Conservation (phyloP, 2,113 vertebrate species). For the Halichoeres trimaculatus region DNA sequence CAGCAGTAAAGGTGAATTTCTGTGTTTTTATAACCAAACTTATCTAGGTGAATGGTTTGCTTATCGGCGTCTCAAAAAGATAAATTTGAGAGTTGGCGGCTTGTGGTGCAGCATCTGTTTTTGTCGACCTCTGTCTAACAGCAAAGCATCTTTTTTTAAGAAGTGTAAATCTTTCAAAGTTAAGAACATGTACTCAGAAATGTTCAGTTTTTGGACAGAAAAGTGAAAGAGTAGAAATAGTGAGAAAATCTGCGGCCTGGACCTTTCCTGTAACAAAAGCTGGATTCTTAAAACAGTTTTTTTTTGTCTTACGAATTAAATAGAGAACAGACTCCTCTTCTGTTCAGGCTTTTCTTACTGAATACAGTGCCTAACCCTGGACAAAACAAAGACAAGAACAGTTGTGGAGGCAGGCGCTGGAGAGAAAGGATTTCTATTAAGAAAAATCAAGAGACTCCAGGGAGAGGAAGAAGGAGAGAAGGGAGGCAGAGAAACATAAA, state of each 20-base stretch:
- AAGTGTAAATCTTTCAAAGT: not conserved
- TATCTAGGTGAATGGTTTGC: too few species aligned
- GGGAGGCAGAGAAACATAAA: constrained; percentile 54
- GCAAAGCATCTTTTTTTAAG: not conserved
- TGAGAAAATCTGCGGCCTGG: not conserved
- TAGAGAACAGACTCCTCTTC: not conserved
- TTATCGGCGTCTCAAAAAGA: too few species aligned
- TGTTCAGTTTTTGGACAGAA: not conserved
- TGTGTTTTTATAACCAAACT: not conserved
- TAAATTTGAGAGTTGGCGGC: too few species aligned
- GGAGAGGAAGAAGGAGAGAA: constrained; percentile 30
- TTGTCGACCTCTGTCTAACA: not conserved
- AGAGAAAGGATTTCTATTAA: constrained; percentile 29
- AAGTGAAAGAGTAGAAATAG: not conserved
- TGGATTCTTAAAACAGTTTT: not conserved
- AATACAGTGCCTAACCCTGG: not conserved
- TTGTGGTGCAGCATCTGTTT: not conserved
- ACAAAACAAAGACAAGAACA: constrained; percentile 15
- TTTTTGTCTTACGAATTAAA: not conserved
- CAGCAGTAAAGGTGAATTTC: not conserved
- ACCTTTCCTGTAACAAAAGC: not conserved
- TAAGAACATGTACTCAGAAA: not conserved
- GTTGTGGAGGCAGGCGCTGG: constrained; percentile 21
- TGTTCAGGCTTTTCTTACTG: not conserved
- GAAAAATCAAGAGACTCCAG: constrained; percentile 44